Conservation (phyloP, 2,113 vertebrate genomes). For the Vidua chalybeata region DNA sequence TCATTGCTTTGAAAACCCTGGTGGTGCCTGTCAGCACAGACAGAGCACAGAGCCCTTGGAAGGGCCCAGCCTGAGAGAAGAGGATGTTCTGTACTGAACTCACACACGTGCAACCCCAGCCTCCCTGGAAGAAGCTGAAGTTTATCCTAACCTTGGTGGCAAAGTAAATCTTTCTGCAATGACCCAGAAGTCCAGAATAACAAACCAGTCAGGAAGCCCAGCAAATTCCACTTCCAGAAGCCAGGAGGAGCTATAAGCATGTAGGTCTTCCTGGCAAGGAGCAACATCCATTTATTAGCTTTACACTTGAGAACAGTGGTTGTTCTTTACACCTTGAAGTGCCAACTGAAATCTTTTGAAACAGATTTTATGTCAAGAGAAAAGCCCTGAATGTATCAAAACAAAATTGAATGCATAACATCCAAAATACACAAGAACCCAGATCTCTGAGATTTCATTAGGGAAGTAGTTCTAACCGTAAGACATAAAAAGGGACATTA, state of each 20-base stretch:
- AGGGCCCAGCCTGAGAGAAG: neutral
- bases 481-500: neutral
- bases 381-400: neutral
- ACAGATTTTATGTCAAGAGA: neutral
- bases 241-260: constrained; percentile 58
- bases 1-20: neutral
- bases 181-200: neutral
- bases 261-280: neutral
- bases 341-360: neutral
- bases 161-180: neutral
- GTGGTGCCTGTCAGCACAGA: neutral
- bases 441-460: neutral
- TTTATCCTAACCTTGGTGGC: neutral
- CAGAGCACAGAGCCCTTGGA: neutral
- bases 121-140: neutral
- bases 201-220: neutral
- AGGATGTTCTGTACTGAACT: neutral
- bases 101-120: neutral
- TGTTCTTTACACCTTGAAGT: neutral
- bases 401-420: neutral
- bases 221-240: constrained; percentile 32
- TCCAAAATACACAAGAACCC: neutral
- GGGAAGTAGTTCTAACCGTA: neutral
- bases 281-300: neutral
- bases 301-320: neutral